Conservation (phyloP, 2,797 vertebrate genomes). For the Botia kubotai region DNA sequence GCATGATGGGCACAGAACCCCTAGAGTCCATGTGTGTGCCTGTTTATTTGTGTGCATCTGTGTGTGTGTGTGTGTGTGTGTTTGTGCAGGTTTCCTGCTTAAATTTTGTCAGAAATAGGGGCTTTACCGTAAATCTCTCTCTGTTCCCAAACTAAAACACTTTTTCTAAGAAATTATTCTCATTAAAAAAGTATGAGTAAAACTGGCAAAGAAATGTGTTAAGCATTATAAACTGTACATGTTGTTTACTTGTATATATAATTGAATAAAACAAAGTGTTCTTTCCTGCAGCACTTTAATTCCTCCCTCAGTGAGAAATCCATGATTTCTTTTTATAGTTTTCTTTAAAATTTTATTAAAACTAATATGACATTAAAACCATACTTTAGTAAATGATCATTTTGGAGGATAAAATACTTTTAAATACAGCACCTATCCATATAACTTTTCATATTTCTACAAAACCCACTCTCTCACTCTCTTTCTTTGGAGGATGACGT, state of each 20-base stretch:
- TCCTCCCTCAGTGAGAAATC: not conserved
- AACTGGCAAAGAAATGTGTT: not conserved
- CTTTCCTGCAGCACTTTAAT: not conserved
- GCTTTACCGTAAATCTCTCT: constrained; percentile 41
- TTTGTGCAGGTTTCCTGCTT: constrained; percentile 26
- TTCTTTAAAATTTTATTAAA: not conserved
- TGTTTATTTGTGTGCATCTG: constrained; percentile 37
- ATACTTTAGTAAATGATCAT: not conserved
- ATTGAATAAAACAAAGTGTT: constrained; percentile 9
- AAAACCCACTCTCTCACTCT: constrained; percentile 31
- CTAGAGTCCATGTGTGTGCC: constrained; percentile 38
- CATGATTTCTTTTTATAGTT: not conserved
- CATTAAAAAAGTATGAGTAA: constrained; percentile 1
- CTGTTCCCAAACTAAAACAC: constrained; percentile 26
- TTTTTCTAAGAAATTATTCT: constrained; percentile 23
- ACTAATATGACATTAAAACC: not conserved
- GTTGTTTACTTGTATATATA: not conserved
- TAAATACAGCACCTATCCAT: constrained; percentile 13
- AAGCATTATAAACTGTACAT: not conserved
- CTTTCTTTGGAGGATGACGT: constrained; percentile 41
- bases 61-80: constrained; percentile 28
- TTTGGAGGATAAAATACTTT: constrained; percentile 12
- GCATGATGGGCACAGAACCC: constrained; percentile 52
- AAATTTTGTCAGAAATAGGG: constrained; percentile 30
- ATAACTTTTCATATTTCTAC: constrained; percentile 12